Evolutionary conservation across 2,797 vertebrate genomes (phyloP).

Genomic region (Semotilus atromaculatus): DNA sequence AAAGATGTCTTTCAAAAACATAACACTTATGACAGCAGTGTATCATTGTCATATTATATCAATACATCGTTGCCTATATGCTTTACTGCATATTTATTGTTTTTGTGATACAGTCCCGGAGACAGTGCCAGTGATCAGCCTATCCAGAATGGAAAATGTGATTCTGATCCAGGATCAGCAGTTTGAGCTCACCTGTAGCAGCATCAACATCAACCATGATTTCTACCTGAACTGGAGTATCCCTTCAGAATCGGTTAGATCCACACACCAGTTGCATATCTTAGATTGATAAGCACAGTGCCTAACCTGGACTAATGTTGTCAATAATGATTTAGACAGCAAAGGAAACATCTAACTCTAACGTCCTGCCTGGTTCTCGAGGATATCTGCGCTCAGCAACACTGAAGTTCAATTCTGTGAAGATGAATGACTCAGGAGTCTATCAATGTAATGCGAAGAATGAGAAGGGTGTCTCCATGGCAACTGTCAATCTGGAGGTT

Average conservation of each 20-base stretch:
- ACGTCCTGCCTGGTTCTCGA: conserved; percentile 69
- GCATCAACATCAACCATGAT: conserved; percentile 87
- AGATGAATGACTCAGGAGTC: conserved; percentile 85
- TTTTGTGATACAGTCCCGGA: conserved; percentile 81
- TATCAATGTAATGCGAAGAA: conserved; percentile 89
- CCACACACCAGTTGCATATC: neutral
- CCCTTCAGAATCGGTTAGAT: conserved; percentile 80
- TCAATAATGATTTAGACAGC: conserved; percentile 64
- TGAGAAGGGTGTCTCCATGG: conserved; percentile 80
- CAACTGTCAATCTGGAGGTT: conserved; percentile 84
- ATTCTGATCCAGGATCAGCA: conserved; percentile 88
- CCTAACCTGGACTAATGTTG: conserved; percentile 1
- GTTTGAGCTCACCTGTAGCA: conserved; percentile 85
- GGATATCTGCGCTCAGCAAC: conserved; percentile 71
- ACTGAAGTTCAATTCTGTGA: conserved; percentile 73
- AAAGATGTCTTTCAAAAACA: conserved; percentile 1
- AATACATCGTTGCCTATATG: neutral
- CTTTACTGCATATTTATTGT: conserved; percentile 11
- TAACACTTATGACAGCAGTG: neutral
- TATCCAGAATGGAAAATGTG: conserved; percentile 81
- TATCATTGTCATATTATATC: neutral
- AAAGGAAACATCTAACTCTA: conserved; percentile 62
- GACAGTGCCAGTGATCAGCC: conserved; percentile 77
- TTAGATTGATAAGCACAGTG: neutral
- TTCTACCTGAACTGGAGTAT: conserved; percentile 84